phyloP scores from a whole-genome alignment of 2,888 invertebrate genomes.

The Patella pellucida region DNA sequence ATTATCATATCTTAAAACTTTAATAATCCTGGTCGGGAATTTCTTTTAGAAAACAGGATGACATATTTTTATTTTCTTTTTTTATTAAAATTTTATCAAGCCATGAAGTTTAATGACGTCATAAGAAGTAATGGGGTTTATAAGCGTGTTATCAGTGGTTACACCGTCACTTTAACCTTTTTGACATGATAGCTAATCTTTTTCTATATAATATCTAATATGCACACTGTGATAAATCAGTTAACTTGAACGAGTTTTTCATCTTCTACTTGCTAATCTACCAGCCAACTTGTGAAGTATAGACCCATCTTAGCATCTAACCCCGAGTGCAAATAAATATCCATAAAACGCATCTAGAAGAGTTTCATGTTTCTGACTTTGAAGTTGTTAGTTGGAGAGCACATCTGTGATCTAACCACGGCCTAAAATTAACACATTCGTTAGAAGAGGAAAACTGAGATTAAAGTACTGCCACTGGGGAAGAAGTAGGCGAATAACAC shows the following conservation, averaged over 20 bases:
- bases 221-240: conserved; percentile 9
- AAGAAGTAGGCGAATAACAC: not conserved
- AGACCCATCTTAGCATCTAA: conserved; percentile 10
- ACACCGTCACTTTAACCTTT: conserved; percentile 7
- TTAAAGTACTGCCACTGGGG: not conserved
- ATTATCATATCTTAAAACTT: too few relatives aligned
- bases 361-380: conserved; percentile 11
- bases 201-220: conserved; percentile 3
- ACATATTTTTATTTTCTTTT: too few relatives aligned
- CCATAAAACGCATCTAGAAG: conserved; percentile 9
- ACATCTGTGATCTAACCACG: conserved; percentile 4
- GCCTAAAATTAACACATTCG: conserved; percentile 5
- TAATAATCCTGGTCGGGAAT: too few relatives aligned
- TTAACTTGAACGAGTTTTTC: conserved; percentile 5
- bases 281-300: conserved; percentile 7
- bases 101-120: not conserved
- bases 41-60: too few relatives aligned
- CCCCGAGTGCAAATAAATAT: conserved; percentile 9
- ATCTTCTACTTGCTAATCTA: conserved; percentile 8
- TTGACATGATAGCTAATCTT: conserved; percentile 9
- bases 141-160: not conserved
- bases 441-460: conserved; percentile 2
- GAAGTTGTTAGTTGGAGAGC: not conserved
- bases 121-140: not conserved
- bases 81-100: too few relatives aligned